phyloP scores from a whole-genome alignment of 1,140 invertebrate species.

The Solenopsis fugax region DNA sequence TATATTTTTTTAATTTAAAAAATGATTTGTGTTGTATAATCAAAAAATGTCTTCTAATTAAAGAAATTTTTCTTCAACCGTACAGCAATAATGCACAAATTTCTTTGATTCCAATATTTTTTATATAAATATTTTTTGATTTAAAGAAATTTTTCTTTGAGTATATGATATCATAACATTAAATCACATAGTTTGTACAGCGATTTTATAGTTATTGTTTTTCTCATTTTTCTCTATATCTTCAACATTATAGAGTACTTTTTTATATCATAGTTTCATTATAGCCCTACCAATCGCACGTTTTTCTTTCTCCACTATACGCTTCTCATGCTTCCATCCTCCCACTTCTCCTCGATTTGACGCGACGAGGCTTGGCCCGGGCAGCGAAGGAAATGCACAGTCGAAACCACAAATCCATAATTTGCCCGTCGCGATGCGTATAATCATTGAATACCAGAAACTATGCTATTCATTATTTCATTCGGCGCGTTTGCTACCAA shows the following conservation, averaged over 20 bases:
- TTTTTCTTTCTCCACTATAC: slow-evolving; percentile 30
- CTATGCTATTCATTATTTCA: slow-evolving; percentile 87
- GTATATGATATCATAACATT: background rate
- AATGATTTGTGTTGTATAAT: too few species aligned
- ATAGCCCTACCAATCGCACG: background rate
- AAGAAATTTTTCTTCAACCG: too few species aligned
- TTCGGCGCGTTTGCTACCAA: slow-evolving; percentile 86
- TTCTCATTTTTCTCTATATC: background rate
- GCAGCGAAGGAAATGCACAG: slow-evolving; percentile 34
- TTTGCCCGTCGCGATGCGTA: slow-evolving; percentile 85
- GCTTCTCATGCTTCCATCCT: background rate
- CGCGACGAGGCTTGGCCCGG: background rate
- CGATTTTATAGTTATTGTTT: background rate
- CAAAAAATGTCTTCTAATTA: too few species aligned
- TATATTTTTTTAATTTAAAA: too few species aligned
- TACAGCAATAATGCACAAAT: too few species aligned
- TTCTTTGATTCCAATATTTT: too few species aligned
- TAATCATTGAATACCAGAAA: slow-evolving; percentile 87
- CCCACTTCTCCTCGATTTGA: slow-evolving; percentile 17
- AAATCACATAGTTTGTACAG: background rate
- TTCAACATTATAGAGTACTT: background rate
- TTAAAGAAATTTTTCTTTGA: too few species aligned
- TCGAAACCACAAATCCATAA: slow-evolving; percentile 86
- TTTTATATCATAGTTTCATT: background rate
- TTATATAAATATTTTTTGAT: too few species aligned